Base-by-base conservation (phyloP, 2,888 invertebrate genomes). In the Tridacna crocea region DNA sequence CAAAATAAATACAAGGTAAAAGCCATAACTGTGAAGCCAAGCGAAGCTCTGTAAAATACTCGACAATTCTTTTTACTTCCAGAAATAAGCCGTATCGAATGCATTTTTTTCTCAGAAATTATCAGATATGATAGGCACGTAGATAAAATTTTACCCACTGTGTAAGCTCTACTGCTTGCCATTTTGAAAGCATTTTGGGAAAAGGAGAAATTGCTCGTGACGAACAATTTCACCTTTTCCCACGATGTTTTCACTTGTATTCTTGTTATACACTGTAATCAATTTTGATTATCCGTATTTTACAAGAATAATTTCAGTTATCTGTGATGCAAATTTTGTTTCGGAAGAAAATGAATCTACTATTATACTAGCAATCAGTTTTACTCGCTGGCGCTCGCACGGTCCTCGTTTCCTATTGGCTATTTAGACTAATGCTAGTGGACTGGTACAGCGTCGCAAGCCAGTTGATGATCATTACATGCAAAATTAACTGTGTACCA, bases 401-500 rank as follows among this genome's bases (percentile, higher is more conserved):
- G 70, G 24, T 47, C 12, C 70, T 70, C 24, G 48, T 19, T 51
- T 51, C 51, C 70, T 48, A 70, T 70, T 70, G 70, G 70, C 70
- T 70, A 70, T 48, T 24, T 51, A 10, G 70, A 70, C 51, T 13
- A 24, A 36, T 36, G 51, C 51, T 3, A 51, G 13, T 70, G 51
- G 70, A 51, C 70, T 51, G 26, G 24, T 70, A 48, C 70, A 22
- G n/a, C 68, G 47, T 68, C 68, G 46, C 68, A 70, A 51, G 48
- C 24, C 51, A 26, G 22, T 48, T 15, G 48, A 24, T 26, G 48
- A 70, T 48, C 70, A 70, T 70, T 70, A 51, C 70, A 47, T 70
- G 70, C 51, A 46, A 70, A 70, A 70, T 70, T 51, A 47, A 70
- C 48, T 51, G 70, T 70, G 51, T 48, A 70, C 51, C 70, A 48